Conservation (phyloP, 2,888 invertebrate genomes). For the Celastrina argiolus region DNA sequence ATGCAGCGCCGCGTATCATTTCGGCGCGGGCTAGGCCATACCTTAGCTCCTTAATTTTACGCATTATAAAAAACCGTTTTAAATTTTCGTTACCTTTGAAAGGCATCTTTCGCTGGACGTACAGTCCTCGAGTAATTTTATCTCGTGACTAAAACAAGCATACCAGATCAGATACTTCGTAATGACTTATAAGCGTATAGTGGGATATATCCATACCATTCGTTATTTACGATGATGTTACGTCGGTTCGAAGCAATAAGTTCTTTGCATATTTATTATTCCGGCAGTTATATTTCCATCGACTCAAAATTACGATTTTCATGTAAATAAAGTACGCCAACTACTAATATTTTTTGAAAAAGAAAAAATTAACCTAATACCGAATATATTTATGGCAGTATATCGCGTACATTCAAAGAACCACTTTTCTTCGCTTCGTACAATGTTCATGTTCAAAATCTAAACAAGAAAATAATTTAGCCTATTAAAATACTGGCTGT, state of each 20-base stretch:
- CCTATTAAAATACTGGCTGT: conserved; percentile 32
- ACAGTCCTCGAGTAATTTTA: not conserved
- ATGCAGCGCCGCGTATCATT: too few species aligned
- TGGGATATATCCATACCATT: not conserved
- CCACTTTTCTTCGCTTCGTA: not conserved
- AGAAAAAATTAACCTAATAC: not conserved
- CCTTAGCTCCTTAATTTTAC: too few species aligned
- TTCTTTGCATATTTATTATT: not conserved
- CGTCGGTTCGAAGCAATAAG: not conserved
- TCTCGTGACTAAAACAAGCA: not conserved
- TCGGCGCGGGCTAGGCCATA: too few species aligned
- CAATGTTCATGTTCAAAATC: conserved; percentile 26
- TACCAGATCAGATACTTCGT: not conserved
- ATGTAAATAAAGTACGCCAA: not conserved
- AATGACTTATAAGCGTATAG: not conserved
- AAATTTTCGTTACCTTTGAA: too few species aligned
- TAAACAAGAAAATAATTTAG: conserved; percentile 36
- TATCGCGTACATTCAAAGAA: not conserved
- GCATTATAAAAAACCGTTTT: too few species aligned
- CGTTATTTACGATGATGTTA: not conserved
- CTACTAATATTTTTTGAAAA: too few species aligned
- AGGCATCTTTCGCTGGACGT: too few species aligned
- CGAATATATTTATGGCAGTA: not conserved
- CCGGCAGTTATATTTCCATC: not conserved
- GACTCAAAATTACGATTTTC: not conserved